These are phyloP conservation scores for Tiliacea citrago DNA, from an alignment of 2,888 invertebrate species.

Conservation along the genomic window DNA sequence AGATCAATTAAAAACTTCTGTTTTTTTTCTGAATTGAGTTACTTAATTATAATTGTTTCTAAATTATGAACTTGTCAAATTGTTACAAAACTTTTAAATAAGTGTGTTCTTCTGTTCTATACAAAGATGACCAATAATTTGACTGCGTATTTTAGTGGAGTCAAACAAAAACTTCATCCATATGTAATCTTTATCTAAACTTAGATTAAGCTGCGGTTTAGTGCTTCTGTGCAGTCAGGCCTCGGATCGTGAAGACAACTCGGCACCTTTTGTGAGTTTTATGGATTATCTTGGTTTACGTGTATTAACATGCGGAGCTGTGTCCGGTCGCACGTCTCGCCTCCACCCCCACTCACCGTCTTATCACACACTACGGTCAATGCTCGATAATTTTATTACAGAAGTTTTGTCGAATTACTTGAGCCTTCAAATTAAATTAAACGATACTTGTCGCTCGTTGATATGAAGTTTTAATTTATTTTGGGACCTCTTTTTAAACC, in stretches of 20 bases:
- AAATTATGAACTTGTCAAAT: background rate
- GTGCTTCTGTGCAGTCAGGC: constrained; percentile 71
- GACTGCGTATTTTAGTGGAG: background rate
- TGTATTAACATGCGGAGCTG: constrained; percentile 86
- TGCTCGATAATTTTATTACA: constrained; percentile 90
- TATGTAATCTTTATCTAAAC: constrained; percentile 35
- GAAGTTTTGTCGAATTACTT: constrained; percentile 89
- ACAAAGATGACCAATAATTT: background rate
- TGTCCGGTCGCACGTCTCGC: constrained; percentile 83
- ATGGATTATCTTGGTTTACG: constrained; percentile 88
- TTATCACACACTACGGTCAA: constrained; percentile 85
- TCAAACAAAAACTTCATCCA: background rate
- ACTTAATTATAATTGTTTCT: background rate
- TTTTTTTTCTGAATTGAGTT: background rate
- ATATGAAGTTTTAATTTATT: constrained; percentile 81
- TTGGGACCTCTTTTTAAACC: constrained; percentile 58
- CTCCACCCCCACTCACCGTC: constrained; percentile 76
- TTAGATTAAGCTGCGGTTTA: constrained; percentile 66
- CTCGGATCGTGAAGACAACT: constrained; percentile 82
- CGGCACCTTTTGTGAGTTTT: constrained; percentile 89
- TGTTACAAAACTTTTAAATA: background rate
- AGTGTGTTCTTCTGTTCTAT: background rate
- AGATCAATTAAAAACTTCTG: background rate
- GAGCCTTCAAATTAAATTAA: constrained; percentile 89
- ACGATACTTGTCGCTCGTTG: constrained; percentile 84